Conservation (phyloP, 2,888 invertebrate species). For the Euproctis similis region DNA sequence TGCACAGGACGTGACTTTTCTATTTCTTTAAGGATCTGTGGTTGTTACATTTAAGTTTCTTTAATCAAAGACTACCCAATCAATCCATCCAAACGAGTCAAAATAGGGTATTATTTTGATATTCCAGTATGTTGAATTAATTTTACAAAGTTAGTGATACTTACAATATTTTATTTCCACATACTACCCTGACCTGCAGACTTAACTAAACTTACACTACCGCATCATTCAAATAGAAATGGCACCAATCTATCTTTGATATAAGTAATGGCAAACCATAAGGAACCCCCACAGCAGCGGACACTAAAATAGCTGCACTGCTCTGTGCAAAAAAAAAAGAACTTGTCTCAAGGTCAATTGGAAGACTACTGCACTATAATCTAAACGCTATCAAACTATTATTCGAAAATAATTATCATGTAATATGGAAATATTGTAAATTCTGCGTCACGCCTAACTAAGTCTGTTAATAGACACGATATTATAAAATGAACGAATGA, state of each 20-base stretch:
- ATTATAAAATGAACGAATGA: conserved; percentile 50
- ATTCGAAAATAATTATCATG: conserved; percentile 58
- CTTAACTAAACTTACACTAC: conserved; percentile 73
- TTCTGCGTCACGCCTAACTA: conserved; percentile 36
- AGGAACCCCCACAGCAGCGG: conserved; percentile 70
- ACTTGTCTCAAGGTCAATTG: conserved; percentile 68
- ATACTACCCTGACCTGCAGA: conserved; percentile 74
- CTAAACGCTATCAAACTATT: conserved; percentile 60
- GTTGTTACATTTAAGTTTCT: too few relatives aligned
- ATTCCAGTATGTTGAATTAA: too few relatives aligned
- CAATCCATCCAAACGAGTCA: too few relatives aligned
- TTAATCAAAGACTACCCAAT: too few relatives aligned
- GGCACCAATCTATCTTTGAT: conserved; percentile 77
- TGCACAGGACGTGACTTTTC: too few relatives aligned
- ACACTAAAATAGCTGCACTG: conserved; percentile 42
- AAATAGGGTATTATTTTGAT: too few relatives aligned
- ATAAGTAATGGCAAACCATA: conserved; percentile 74
- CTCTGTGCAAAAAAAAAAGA: conserved; percentile 39
- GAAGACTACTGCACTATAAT: conserved; percentile 74
- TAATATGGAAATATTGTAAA: conserved; percentile 44
- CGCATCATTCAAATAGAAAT: conserved; percentile 72
- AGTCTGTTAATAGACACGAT: conserved; percentile 40
- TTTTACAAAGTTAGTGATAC: too few relatives aligned
- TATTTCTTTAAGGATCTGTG: too few relatives aligned
- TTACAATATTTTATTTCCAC: conserved; percentile 69